phyloP scores from a whole-genome alignment of 2,113 vertebrate genomes.

The Hymenochirus boettgeri region DNA sequence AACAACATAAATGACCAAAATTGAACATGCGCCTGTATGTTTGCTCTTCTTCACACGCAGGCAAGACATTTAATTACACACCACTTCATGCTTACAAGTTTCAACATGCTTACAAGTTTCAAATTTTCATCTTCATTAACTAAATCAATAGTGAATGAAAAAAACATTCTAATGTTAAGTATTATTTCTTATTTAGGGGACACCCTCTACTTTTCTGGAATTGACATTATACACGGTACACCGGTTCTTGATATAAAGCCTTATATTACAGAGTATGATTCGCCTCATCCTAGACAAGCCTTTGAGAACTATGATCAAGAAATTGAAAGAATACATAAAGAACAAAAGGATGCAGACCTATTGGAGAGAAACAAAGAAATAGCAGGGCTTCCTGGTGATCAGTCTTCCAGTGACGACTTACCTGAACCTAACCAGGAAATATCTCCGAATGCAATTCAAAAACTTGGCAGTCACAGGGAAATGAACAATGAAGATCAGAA shows the following conservation, averaged over 20 bases:
- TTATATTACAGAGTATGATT: slow-evolving; percentile 84
- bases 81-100: too few species aligned
- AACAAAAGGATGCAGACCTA: background rate
- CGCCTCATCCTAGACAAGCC: slow-evolving; percentile 47
- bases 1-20: too few species aligned
- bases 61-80: too few species aligned
- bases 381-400: background rate
- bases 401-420: background rate
- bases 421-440: background rate
- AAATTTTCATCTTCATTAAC: too few species aligned
- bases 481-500: background rate
- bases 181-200: slow-evolving; percentile 60
- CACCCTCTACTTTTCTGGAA: slow-evolving; percentile 71
- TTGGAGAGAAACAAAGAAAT: background rate
- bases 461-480: background rate
- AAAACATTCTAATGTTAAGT: background rate
- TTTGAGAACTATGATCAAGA: slow-evolving; percentile 11
- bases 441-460: background rate
- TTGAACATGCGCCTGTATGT: too few species aligned
- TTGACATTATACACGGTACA: slow-evolving; percentile 82
- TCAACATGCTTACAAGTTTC: too few species aligned
- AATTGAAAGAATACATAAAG: slow-evolving; percentile 2
- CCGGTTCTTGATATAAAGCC: slow-evolving; percentile 85
- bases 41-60: too few species aligned
- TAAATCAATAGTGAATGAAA: too few species aligned